Conservation (phyloP, 2,113 vertebrate species). For the Variabilichromis moorii region DNA sequence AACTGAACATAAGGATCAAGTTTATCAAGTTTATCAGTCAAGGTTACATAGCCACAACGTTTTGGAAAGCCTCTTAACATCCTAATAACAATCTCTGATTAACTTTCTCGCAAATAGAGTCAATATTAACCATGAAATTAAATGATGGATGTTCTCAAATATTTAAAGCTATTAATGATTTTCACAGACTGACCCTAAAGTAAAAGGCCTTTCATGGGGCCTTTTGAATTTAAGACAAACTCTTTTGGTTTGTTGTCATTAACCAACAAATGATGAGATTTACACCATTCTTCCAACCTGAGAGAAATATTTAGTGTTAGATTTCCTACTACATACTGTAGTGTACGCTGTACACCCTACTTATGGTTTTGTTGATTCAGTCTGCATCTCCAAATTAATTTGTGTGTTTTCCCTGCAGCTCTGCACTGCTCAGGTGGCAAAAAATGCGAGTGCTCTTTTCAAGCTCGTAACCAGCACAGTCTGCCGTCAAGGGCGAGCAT, state of each 20-base stretch:
- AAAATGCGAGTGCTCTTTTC: neutral
- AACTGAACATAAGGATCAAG: neutral
- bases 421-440: neutral
- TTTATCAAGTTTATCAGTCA: neutral
- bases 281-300: neutral
- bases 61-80: neutral
- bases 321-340: neutral
- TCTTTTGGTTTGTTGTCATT: neutral
- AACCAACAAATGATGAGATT: neutral
- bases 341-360: neutral
- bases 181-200: neutral
- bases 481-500: neutral
- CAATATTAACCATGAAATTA: neutral
- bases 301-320: neutral
- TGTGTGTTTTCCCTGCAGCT: neutral
- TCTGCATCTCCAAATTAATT: neutral
- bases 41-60: neutral
- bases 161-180: neutral
- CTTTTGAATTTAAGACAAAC: neutral
- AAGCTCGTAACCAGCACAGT: neutral
- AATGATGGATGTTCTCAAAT: neutral
- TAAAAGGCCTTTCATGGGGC: neutral
- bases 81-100: neutral
- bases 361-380: neutral
- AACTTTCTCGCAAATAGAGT: neutral